phyloP scores from a whole-genome alignment of 2,888 invertebrate genomes.

The Pristionchus fissidentatus region DNA sequence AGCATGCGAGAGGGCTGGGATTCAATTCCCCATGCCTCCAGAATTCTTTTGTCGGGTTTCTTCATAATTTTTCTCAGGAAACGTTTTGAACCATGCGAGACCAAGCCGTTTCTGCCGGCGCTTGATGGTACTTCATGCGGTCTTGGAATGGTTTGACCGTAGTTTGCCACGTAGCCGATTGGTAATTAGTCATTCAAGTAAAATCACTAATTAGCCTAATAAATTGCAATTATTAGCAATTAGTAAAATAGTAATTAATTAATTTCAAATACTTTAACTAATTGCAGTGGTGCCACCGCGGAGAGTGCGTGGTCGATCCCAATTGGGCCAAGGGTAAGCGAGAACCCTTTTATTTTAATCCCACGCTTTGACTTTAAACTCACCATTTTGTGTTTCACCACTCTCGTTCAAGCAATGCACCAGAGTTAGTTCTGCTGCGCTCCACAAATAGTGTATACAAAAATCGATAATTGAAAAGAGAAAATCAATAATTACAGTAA shows the following conservation, averaged over 20 bases:
- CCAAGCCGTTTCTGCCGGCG: slow-evolving; percentile 70
- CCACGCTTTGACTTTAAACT: not conserved
- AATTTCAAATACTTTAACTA: not conserved
- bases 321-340: not conserved
- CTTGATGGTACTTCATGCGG: slow-evolving; percentile 73
- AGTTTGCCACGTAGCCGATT: not conserved
- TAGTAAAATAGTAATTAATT: slow-evolving; percentile 35
- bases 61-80: slow-evolving; percentile 18
- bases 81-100: slow-evolving; percentile 68
- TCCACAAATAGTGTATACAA: not conserved
- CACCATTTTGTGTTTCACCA: not conserved
- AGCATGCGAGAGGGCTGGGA: slow-evolving; percentile 42
- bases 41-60: not conserved
- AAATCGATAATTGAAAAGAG: too few species aligned
- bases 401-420: not conserved
- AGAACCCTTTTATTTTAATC: not conserved
- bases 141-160: slow-evolving; percentile 61
- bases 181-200: too few species aligned
- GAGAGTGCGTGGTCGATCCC: slow-evolving; percentile 63
- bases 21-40: slow-evolving; percentile 42
- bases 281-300: slow-evolving; percentile 71
- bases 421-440: too few species aligned
- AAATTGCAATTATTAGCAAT: not conserved
- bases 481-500: not conserved
- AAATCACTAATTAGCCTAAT: too few species aligned